Evolutionary conservation across 1,140 invertebrate species (phyloP).

Genomic region (Drosophila pruinosa): DNA sequence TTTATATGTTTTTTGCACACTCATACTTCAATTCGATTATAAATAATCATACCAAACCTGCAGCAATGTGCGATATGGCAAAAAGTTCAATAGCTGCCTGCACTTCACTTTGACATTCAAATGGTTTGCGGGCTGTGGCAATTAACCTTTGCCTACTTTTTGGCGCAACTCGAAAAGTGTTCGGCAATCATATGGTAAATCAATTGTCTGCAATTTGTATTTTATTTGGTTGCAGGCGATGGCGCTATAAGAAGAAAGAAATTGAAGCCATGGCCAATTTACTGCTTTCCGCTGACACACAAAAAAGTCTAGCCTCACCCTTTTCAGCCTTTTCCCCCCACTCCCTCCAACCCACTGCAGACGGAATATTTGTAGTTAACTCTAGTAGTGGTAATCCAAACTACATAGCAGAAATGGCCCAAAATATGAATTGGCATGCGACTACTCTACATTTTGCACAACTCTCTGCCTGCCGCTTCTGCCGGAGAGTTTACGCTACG

Average conservation of each 20-base stretch:
- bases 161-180: constrained; percentile 19
- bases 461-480: not conserved
- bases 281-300: constrained; percentile 68
- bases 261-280: constrained; percentile 81
- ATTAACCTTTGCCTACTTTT: constrained; percentile 74
- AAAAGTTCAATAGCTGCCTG: constrained; percentile 37
- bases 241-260: constrained; percentile 15
- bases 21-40: not conserved
- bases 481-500: not conserved
- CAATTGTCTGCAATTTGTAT: constrained; percentile 80
- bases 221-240: constrained; percentile 64
- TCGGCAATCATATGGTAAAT: constrained; percentile 74
- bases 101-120: constrained; percentile 63
- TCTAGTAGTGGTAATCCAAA: not conserved
- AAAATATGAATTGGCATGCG: constrained; percentile 38
- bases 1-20: not conserved
- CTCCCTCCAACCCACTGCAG: not conserved
- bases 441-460: not conserved
- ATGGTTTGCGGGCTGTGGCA: constrained; percentile 9
- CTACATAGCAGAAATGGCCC: not conserved
- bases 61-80: not conserved
- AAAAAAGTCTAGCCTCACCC: constrained; percentile 35
- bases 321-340: not conserved
- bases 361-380: constrained; percentile 1
- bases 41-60: too few relatives aligned